phyloP scores from a whole-genome alignment of 2,113 vertebrate species.

The Paraplagusia blochii region DNA sequence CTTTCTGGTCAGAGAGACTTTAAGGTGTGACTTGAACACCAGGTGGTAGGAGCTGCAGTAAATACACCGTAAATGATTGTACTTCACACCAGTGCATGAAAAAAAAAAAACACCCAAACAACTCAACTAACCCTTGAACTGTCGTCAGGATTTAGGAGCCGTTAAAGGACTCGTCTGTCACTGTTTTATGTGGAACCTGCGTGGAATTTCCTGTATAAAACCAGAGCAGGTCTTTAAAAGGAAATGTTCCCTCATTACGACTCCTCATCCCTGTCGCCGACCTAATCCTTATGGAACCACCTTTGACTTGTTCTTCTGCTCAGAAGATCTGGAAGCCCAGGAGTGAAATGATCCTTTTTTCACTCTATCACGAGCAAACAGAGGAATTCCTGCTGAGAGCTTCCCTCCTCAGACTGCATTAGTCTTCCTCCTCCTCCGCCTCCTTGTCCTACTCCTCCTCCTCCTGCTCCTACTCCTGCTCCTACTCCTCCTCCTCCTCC shows the following conservation, averaged over 20 bases:
- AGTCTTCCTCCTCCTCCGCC: no score
- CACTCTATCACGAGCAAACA: no score
- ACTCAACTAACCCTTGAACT: constrained; percentile 43
- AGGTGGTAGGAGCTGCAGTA: neutral
- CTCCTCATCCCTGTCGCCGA: constrained; percentile 54
- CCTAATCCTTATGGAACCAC: constrained; percentile 67
- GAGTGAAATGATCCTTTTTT: constrained; percentile 35
- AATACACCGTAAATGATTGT: neutral
- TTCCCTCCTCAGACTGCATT: no score
- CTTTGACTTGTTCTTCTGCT: constrained; percentile 61
- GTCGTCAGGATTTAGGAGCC: constrained; percentile 60
- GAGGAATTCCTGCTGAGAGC: no score
- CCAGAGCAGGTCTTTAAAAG: constrained; percentile 58
- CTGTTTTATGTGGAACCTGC: constrained; percentile 64
- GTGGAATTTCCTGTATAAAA: constrained; percentile 76
- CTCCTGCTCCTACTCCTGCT: no score
- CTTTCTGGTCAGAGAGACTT: no score
- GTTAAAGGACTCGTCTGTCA: constrained; percentile 67
- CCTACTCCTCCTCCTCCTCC: no score
- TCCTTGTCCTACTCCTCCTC: no score
- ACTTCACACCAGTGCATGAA: constrained; percentile 15
- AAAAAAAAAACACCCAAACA: no score
- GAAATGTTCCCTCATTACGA: constrained; percentile 58
- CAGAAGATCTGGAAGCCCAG: constrained; percentile 24
- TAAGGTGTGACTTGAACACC: no score